Percentiles rank a stretch among this genome's conserved stretches.
Conservation (phyloP, 2,797 vertebrate genomes). For the Chlorospingus semifuscus region DNA sequence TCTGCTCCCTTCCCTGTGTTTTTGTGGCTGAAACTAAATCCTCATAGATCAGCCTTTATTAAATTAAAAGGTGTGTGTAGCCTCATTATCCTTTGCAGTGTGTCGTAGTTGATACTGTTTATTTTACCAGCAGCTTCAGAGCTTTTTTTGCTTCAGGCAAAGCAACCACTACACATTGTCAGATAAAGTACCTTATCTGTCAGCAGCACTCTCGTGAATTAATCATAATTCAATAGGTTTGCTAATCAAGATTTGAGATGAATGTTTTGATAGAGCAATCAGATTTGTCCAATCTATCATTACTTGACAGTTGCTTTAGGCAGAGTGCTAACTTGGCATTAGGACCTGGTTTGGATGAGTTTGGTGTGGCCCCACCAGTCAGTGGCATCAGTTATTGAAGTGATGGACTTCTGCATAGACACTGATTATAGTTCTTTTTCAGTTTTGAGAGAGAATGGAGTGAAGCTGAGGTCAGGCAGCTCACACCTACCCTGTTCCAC, state of each 20-base stretch:
- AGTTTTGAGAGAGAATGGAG: neutral
- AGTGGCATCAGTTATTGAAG: neutral
- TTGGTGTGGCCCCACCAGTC: slow-evolving; percentile 13
- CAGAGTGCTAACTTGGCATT: slow-evolving; percentile 78
- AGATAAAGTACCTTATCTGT: slow-evolving; percentile 89
- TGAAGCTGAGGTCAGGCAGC: neutral
- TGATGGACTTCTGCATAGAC: neutral
- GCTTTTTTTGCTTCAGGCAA: slow-evolving; percentile 77
- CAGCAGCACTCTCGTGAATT: slow-evolving; percentile 85
- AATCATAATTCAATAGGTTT: slow-evolving; percentile 91
- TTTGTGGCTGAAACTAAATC: slow-evolving; percentile 59
- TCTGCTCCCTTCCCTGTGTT: neutral
- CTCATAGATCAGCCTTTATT: slow-evolving; percentile 72
- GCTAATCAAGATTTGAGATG: slow-evolving; percentile 94
- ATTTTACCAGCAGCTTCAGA: slow-evolving; percentile 79
- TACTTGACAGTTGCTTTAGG: slow-evolving; percentile 84
- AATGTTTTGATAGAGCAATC: slow-evolving; percentile 92
- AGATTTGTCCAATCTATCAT: slow-evolving; percentile 88
- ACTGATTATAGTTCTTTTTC: slow-evolving; percentile 2
- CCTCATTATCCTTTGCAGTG: slow-evolving; percentile 70
- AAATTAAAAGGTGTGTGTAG: slow-evolving; percentile 75
- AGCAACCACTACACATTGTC: slow-evolving; percentile 71
- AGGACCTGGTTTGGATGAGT: slow-evolving; percentile 72
- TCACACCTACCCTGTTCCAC: neutral
- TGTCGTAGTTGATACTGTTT: slow-evolving; percentile 78